Conservation (phyloP, 1,140 invertebrate genomes). For the Drosophila arizonae region DNA sequence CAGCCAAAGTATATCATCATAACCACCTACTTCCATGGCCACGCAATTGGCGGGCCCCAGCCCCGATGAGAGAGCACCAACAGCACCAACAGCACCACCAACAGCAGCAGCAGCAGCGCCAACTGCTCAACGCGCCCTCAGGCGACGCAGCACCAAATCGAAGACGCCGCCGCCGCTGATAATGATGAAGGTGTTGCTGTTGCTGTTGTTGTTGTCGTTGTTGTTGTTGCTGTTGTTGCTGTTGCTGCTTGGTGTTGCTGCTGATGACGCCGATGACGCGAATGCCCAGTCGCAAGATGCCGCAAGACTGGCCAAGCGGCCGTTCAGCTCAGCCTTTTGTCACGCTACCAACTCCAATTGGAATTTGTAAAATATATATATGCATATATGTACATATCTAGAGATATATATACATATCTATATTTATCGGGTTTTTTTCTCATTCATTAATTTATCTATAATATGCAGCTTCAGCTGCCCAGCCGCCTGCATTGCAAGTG, state of each 20-base stretch:
- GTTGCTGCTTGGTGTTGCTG: constrained; percentile 30
- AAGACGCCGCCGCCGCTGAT: constrained; percentile 51
- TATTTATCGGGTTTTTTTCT: no score
- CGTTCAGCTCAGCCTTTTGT: not conserved
- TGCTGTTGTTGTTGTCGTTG: constrained; percentile 36
- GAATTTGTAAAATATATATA: not conserved
- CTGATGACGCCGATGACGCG: constrained; percentile 77
- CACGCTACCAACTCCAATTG: not conserved
- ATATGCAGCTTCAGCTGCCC: not conserved
- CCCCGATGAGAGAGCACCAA: constrained; percentile 34
- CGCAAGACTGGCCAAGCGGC: constrained; percentile 21
- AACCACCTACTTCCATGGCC: constrained; percentile 69
- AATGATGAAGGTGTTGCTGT: constrained; percentile 78
- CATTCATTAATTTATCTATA: not conserved
- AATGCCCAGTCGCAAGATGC: constrained; percentile 14
- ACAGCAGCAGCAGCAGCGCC: constrained; percentile 13
- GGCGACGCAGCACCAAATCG: constrained; percentile 29
- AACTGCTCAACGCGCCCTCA: constrained; percentile 32
- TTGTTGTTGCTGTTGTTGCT: constrained; percentile 5
- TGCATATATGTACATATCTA: not conserved
- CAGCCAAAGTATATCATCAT: constrained; percentile 76
- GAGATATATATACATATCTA: no score
- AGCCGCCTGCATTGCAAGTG: not conserved
- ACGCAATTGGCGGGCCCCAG: constrained; percentile 35
- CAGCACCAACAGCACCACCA: constrained; percentile 2